Conservation (phyloP, 2,888 invertebrate species). For the Marasmarcha lunaedactyla region DNA sequence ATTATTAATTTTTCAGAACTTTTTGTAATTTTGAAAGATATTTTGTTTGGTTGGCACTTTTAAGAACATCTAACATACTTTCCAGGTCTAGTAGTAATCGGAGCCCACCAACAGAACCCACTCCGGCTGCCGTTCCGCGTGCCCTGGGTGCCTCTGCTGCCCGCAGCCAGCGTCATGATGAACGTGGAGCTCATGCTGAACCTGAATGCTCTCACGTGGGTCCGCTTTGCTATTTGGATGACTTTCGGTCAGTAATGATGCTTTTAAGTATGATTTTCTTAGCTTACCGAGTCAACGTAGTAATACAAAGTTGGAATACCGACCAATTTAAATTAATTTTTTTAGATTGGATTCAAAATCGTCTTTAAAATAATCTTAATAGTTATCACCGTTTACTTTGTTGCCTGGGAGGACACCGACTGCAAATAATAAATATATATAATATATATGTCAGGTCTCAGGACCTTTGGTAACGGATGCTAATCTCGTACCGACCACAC, state of each 20-base stretch:
- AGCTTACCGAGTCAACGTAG: background rate
- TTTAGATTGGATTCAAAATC: no score
- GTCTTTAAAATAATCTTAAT: no score
- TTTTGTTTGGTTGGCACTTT: background rate
- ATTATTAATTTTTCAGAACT: no score
- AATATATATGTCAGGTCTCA: no score
- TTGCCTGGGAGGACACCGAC: no score
- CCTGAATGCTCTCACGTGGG: conserved; percentile 84
- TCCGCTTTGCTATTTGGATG: conserved; percentile 89
- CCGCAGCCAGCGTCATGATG: conserved; percentile 82
- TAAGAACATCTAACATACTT: conserved; percentile 3
- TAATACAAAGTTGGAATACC: conserved; percentile 6
- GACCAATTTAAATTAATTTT: conserved; percentile 7
- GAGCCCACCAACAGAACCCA: conserved; percentile 81
- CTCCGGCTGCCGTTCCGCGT: conserved; percentile 80
- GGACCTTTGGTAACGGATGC: no score
- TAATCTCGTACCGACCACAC: no score
- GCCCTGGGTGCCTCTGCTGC: conserved; percentile 83
- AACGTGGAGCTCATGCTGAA: conserved; percentile 89
- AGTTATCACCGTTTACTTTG: no score
- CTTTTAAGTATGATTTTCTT: no score
- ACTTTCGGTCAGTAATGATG: conserved; percentile 73
- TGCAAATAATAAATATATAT: no score
- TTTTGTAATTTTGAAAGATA: no score
- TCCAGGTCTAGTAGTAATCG: conserved; percentile 78